A percentile compares a stretch with the other conserved stretches of the same genome.
phyloP scores from a whole-genome alignment of 2,888 invertebrate species.

The Drosophila paracracens region DNA sequence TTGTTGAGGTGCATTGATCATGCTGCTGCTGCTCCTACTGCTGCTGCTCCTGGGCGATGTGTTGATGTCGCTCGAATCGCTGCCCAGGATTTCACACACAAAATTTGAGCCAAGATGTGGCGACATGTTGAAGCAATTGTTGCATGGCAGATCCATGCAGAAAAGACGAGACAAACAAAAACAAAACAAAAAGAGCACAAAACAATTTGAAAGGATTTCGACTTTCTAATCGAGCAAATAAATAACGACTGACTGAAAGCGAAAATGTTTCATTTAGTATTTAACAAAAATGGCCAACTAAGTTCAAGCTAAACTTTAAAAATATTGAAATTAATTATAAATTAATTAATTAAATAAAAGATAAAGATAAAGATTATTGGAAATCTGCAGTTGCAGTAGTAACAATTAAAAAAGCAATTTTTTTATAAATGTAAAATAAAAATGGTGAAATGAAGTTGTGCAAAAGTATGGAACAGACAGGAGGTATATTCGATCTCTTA shows the following conservation, averaged over 20 bases:
- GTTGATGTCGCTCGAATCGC: neutral
- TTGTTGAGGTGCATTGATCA: neutral
- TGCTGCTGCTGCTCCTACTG: neutral
- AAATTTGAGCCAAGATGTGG: constrained; percentile 21
- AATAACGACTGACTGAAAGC: neutral
- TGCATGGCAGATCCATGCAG: neutral
- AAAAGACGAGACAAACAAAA: neutral
- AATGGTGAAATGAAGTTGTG: neutral
- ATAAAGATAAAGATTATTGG: neutral
- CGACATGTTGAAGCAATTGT: constrained; percentile 14
- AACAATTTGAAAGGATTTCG: constrained; percentile 4
- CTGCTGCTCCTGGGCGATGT: neutral
- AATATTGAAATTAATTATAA: neutral
- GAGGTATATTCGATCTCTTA: neutral
- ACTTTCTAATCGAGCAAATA: neutral
- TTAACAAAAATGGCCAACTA: neutral
- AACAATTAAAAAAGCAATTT: neutral
- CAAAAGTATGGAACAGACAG: neutral
- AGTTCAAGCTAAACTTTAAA: neutral
- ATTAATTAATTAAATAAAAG: neutral
- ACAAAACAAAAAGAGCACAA: neutral
- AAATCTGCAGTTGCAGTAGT: neutral
- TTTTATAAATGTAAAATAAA: neutral
- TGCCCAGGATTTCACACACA: constrained; percentile 27
- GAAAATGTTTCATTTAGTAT: neutral